Evolutionary conservation across 2,113 vertebrate species (phyloP).

Genomic region (Morone chrysops): DNA sequence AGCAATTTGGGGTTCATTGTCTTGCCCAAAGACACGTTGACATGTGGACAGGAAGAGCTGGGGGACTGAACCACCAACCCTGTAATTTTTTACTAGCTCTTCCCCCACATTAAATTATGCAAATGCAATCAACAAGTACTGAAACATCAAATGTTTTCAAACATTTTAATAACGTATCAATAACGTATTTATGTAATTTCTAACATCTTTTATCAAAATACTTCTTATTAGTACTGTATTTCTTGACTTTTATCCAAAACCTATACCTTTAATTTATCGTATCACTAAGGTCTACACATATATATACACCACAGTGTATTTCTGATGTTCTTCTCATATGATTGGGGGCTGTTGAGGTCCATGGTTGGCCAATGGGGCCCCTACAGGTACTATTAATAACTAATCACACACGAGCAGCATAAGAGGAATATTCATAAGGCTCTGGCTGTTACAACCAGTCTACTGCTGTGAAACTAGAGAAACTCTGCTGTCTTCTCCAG

Average conservation of each 20-base stretch:
- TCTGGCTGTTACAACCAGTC: background rate
- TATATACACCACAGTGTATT: background rate
- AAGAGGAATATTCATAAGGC: background rate
- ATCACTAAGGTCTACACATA: background rate
- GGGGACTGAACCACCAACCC: no score
- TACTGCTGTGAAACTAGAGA: background rate
- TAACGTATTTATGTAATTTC: background rate
- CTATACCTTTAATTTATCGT: background rate
- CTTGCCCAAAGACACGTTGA: no score
- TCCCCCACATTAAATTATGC: no score
- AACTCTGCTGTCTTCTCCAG: background rate
- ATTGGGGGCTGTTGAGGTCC: background rate
- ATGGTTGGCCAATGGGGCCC: background rate
- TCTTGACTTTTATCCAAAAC: background rate
- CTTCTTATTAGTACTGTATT: background rate
- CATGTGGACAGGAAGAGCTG: no score
- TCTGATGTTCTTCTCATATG: background rate
- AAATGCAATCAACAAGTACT: background rate
- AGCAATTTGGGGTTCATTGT: no score
- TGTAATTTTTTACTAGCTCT: no score
- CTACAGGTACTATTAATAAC: background rate
- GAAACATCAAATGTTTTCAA: background rate
- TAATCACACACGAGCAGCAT: background rate
- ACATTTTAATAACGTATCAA: no score
- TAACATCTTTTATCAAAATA: background rate